Conservation (phyloP, 2,888 invertebrate species). For the Iselma pallidipennis region DNA sequence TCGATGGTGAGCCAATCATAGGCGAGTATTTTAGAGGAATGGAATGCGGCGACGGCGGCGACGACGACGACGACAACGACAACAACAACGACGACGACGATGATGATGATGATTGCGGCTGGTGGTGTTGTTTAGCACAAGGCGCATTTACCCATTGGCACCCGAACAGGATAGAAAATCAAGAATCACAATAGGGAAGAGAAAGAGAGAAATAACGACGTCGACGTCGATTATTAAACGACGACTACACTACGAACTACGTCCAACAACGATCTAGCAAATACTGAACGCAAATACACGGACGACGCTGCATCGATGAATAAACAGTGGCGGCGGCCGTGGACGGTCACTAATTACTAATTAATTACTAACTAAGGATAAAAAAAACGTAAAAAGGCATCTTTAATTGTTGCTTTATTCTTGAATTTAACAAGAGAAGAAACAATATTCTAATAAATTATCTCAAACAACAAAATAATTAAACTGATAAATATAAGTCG, state of each 20-base stretch:
- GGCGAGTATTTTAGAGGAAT: slow-evolving; percentile 49
- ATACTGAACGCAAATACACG: background rate
- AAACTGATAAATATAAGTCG: too few species aligned
- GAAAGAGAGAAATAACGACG: background rate
- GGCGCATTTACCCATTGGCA: slow-evolving; percentile 21
- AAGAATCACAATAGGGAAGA: background rate
- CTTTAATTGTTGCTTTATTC: background rate
- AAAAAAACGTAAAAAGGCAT: too few species aligned
- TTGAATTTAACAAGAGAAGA: background rate
- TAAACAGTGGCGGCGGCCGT: background rate
- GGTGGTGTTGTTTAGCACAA: background rate
- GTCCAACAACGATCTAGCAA: background rate
- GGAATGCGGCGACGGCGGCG: slow-evolving; percentile 50
- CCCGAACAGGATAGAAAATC: slow-evolving; percentile 8
- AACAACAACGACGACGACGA: background rate
- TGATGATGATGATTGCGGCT: background rate
- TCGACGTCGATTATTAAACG: slow-evolving; percentile 9
- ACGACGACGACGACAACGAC: background rate
- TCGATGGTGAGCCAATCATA: slow-evolving; percentile 65
- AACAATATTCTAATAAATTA: background rate
- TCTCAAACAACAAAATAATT: background rate
- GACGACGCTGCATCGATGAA: background rate
- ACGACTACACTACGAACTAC: background rate
- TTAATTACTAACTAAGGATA: too few species aligned
- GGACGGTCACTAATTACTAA: background rate